Percentiles rank a stretch among this genome's conserved stretches.
Conservation (phyloP, 2,113 vertebrate species). For the Brienomyrus longianalis region DNA sequence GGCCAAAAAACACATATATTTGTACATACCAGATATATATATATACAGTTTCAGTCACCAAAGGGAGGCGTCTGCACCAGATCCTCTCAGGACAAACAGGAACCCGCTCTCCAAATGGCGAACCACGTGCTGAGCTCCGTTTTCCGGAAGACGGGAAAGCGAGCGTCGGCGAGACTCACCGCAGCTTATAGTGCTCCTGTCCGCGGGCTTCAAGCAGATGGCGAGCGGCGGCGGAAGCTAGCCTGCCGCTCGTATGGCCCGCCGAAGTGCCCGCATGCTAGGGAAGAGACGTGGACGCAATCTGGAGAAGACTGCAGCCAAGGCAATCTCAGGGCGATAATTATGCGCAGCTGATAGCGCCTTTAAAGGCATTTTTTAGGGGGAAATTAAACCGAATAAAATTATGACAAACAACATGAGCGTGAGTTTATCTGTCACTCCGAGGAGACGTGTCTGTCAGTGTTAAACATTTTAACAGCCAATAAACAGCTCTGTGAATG, state of each 20-base stretch:
- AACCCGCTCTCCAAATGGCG: not conserved
- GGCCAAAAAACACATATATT: not conserved
- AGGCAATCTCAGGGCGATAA: conserved; percentile 47
- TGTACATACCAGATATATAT: not conserved
- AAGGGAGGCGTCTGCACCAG: not conserved
- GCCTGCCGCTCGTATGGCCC: conserved; percentile 42
- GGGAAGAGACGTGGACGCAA: conserved; percentile 49
- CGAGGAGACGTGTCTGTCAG: not conserved
- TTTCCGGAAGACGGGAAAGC: not conserved
- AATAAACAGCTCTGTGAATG: not conserved
- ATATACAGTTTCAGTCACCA: not conserved
- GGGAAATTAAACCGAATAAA: not conserved
- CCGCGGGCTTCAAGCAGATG: conserved; percentile 47
- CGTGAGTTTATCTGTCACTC: not conserved
- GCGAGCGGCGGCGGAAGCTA: conserved; percentile 44
- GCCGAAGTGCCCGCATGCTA: conserved; percentile 37
- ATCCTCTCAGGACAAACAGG: not conserved
- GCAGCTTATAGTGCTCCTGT: not conserved
- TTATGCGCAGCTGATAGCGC: conserved; percentile 29
- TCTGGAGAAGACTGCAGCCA: conserved; percentile 48
- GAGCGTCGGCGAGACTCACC: not conserved
- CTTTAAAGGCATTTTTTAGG: not conserved
- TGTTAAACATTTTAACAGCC: not conserved
- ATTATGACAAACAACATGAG: conserved; percentile 7
- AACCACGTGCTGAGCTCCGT: not conserved